Percentiles rank a stretch among this genome's conserved stretches.
These are phyloP conservation scores for Pomacea canaliculata DNA, from an alignment of 2,888 invertebrate genomes.

Conservation along the genomic window DNA sequence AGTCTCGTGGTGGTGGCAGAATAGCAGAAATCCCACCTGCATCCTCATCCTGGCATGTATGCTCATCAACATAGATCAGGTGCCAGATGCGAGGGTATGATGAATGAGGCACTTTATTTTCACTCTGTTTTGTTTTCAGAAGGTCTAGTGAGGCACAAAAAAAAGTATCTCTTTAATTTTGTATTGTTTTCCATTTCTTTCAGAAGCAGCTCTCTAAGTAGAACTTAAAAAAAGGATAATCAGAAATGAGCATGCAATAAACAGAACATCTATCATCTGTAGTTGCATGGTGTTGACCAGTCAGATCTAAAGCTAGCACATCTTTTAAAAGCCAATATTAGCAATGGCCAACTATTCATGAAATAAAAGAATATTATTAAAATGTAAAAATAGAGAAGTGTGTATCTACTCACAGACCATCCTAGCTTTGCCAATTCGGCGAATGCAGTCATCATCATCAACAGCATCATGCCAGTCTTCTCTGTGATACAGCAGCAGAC, in stretches of 20 bases:
- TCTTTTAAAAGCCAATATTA: background rate
- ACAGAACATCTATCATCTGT: background rate
- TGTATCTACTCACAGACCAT: constrained; percentile 48
- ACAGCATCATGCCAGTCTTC: constrained; percentile 58
- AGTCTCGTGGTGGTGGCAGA: constrained; percentile 39
- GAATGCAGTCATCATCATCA: constrained; percentile 46
- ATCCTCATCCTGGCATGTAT: constrained; percentile 51
- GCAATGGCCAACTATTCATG: background rate
- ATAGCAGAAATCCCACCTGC: constrained; percentile 32
- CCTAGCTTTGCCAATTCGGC: constrained; percentile 52
- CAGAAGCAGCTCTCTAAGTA: background rate
- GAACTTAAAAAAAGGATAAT: background rate
- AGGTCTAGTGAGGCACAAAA: background rate
- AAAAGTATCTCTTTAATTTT: background rate
- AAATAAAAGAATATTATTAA: background rate
- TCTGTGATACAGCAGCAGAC: constrained; percentile 56
- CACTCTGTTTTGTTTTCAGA: constrained; percentile 6
- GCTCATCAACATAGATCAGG: constrained; percentile 57
- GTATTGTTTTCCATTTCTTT: background rate
- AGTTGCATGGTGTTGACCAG: background rate
- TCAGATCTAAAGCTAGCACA: background rate
- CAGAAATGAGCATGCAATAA: background rate
- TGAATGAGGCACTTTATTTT: constrained; percentile 41
- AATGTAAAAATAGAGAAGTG: too few species aligned
- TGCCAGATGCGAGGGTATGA: constrained; percentile 58